phyloP scores from a whole-genome alignment of 2,113 vertebrate species.

The Serinus canaria region DNA sequence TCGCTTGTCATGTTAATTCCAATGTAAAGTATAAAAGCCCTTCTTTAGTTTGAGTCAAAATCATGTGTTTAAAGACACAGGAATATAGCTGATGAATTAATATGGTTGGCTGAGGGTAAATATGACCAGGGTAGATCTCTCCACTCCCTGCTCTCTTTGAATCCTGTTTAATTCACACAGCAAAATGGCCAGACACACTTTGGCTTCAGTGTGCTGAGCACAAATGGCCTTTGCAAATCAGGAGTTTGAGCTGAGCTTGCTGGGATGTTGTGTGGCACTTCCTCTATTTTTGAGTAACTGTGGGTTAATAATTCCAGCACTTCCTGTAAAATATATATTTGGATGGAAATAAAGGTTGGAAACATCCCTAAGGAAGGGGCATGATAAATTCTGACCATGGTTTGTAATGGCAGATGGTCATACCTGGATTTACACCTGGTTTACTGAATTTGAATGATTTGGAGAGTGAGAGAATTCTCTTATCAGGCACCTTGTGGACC shows the following conservation, averaged over 20 bases:
- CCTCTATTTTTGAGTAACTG: background rate
- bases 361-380: background rate
- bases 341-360: background rate
- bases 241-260: background rate
- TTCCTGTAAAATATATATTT: background rate
- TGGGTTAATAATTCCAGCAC: background rate
- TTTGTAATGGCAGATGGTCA: background rate
- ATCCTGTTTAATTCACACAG: background rate
- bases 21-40: background rate
- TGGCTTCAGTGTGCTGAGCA: background rate
- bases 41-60: background rate
- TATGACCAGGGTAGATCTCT: background rate
- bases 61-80: background rate
- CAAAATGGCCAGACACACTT: background rate
- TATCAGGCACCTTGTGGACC: too few species aligned
- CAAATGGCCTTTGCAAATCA: background rate
- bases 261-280: background rate
- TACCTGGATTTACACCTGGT: background rate
- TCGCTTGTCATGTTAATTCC: conserved; percentile 13
- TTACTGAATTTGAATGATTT: background rate
- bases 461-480: background rate
- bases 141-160: background rate
- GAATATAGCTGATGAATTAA: background rate
- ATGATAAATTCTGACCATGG: background rate
- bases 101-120: background rate